A percentile compares a stretch with the other conserved stretches of the same genome.
phyloP scores from a whole-genome alignment of 2,888 invertebrate genomes.

The Clanis bilineata region DNA sequence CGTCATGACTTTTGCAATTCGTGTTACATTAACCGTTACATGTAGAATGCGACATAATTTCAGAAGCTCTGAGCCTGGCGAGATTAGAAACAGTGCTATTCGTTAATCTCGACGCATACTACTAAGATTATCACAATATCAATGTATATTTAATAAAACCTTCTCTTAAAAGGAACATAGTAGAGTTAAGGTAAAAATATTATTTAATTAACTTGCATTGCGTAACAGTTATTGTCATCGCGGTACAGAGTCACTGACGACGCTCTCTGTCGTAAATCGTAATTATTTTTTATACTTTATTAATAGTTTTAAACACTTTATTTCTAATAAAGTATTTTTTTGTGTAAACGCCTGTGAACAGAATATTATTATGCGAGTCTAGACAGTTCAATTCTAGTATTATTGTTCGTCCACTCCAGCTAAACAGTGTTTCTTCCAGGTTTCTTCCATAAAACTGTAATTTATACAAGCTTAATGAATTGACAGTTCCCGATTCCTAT shows the following conservation, averaged over 20 bases:
- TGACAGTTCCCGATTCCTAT: no score
- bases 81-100: constrained; percentile 41
- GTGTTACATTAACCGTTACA: constrained; percentile 54
- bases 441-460: no score
- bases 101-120: constrained; percentile 28
- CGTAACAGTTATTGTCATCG: neutral
- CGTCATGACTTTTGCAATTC: constrained; percentile 56
- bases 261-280: constrained; percentile 3
- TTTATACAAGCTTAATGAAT: no score
- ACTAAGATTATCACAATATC: neutral
- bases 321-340: neutral
- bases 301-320: constrained; percentile 1
- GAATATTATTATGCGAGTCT: no score
- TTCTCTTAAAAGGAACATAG: neutral
- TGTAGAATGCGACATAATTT: constrained; percentile 62
- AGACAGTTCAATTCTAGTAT: no score
- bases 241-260: neutral
- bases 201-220: neutral
- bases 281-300: neutral
- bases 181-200: neutral
- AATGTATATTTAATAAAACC: neutral
- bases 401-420: no score
- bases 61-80: constrained; percentile 46
- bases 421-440: no score
- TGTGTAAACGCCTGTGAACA: neutral